Evolutionary conservation across 2,113 vertebrate genomes (phyloP), one percentile per base, ranked within the genome.

Genomic region (Lophius piscatorius): DNA sequence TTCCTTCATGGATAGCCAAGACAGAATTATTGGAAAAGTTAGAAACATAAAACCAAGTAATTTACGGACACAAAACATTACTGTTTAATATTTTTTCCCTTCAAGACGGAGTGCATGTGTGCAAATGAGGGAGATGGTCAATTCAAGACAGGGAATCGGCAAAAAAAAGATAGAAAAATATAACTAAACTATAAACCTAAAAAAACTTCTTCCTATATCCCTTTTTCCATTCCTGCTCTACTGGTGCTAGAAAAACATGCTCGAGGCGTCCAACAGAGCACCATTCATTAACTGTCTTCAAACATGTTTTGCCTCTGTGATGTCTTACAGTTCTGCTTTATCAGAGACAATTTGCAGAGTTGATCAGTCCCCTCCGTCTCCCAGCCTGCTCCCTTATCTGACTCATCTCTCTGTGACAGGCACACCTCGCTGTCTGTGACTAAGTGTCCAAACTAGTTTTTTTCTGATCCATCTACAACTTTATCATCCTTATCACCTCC

Each of bases 31-130:
- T 76, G 49, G 18, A 65, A 76, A 81, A 17, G 34, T 60, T 58
- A 47, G 34, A 81, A 50, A 48, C 52, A 57, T 78, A 71, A 81
- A 87, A 76, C 18, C 17, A 26, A 51, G 16, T 60, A 48, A 77
- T 78, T 78, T 79, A 83, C 23, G 4, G 67, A 79, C n/a, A 59
- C 33, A 74, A 76, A 81, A 77, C 75, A 70, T 48, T 7, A 68
- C 64, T 20, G 56, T 74, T 78, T 73, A 41, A 63, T 75, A 67
- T 84, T 69, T 80, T 85, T 83, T 84, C 54, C 52, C 70, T 80
- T 57, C 29, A 36, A 35, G 50, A 24, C 21, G 3, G 4, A 55
- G 56, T 38, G 13, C 5, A 26, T 56, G 68, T 55, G 61, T 44
- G 63, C 56, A 69, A 56, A 78, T 49, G 74, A 70, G 61, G 17